Base-by-base conservation (phyloP, 2,113 vertebrate species). In the Pelmatolapia mariae region DNA sequence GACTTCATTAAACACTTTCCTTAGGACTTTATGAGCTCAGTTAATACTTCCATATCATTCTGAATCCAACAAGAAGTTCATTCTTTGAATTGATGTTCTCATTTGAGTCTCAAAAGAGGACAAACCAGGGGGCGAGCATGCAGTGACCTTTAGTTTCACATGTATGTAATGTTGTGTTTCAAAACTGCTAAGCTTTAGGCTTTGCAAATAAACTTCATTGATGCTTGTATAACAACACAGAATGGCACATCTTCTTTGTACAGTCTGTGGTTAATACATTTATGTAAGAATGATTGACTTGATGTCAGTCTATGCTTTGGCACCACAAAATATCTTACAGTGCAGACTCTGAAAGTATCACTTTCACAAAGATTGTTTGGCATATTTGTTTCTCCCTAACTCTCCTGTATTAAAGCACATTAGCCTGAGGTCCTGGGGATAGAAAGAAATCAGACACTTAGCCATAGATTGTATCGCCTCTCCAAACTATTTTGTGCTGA, bases 401-500 rank as follows among this genome's bases (percentile, higher is more conserved):
- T 81, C 40, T 56, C 54, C 73, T 85, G 61, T 86, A 88, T 84
- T 11, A 78, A 43, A 11, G 83, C 88, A 63, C 11, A n/a, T 87
- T 71, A 45, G 86, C 87, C 81, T 13, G 6, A 66, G 61, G 83
- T 61, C 80, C 61, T 12, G 53, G 24, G 38, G 88, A 86, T 54
- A 73, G 53, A 26, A 45, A 76, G 87, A 90, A 94, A 94, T n/a
- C 9, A 10, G 31, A 93, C 81, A 87, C 90, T 66, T 12, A 13
- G 89, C 87, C 90, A 86, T 19, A 86, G 87, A 90, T 91, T 57
- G 40, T 86, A 92, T 92, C 78, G 0, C n/a, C 3, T 24, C 86
- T 66, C 71, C 11, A 15, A 63, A 83, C 38, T 53, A 38, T 86
- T 92, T 86, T 87, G 43, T 76, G 87, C 90, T 83, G 89, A 91